Evolutionary conservation across 2,113 vertebrate genomes (phyloP).

Genomic region (Gnathonemus longibarbis): DNA sequence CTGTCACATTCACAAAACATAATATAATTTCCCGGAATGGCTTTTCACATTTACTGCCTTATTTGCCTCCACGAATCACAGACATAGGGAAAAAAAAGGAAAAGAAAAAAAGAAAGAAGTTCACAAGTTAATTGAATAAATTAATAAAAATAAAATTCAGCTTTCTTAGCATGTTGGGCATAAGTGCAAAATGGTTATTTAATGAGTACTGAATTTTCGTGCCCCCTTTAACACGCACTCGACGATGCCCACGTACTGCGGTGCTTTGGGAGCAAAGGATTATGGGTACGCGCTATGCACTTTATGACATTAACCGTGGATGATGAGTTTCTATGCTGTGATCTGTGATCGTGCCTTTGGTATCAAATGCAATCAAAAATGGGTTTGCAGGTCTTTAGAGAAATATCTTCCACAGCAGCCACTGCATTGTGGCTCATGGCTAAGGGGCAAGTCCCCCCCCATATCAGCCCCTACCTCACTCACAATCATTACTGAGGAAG

Average conservation of each 20-base stretch:
- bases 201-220: not conserved
- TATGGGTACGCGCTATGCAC: not conserved
- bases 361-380: not conserved
- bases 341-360: not conserved
- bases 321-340: not conserved
- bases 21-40: not conserved
- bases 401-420: not conserved
- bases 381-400: not conserved
- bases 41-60: not conserved
- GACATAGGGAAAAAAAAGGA: not conserved
- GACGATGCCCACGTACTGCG: not conserved
- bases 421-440: not conserved
- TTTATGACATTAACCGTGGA: slow-evolving; percentile 2
- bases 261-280: not conserved
- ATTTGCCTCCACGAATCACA: not conserved
- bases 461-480: not conserved
- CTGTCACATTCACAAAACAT: not conserved
- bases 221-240: not conserved
- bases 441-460: not conserved
- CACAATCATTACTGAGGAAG: not conserved
- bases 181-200: not conserved
- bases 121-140: not conserved
- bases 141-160: not conserved
- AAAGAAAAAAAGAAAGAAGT: no score
- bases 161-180: not conserved